Evolutionary conservation across 1,140 invertebrate genomes (phyloP), one percentile per base, ranked within the genome.

Genomic region (Archivesica marissinica): DNA sequence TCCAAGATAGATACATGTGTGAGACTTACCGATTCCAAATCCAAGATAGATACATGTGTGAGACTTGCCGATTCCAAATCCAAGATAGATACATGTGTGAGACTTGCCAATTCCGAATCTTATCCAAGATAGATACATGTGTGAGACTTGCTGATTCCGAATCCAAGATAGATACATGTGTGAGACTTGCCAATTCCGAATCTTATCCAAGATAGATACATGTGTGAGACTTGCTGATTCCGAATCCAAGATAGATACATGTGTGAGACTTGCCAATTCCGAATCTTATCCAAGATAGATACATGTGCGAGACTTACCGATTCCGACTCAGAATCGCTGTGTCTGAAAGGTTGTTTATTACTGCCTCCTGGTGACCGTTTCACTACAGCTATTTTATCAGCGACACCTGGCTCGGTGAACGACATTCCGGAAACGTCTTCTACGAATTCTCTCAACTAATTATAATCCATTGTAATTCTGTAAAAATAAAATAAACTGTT

Each of bases 271-370:
- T 9, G 7, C 41, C 7, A 7, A 47, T 47, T 47, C 4, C n/a
- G n/a, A n/a, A n/a, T n/a, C n/a, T n/a, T n/a, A 9, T 17, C 41
- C 41, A 47, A 9, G 7, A 9, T 9, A 47, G 7, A 17, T 47
- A 47, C 41, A 9, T 7, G 7, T 47, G 41, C 17, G 7, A 17
- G 39, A 77, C 75, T 77, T 77, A 77, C 75, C 9, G 47, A 25
- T 28, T 77, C 75, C 25, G 52, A n/a, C 25, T 59, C 75, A 3
- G 75, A 77, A 35, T 77, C 75, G 47, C 75, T 77, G 23, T 77
- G 75, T 23, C 75, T 30, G 11, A 77, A 77, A 17, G 59, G 75
- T 9, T 61, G 61, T 15, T 77, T 77, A 25, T 44, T 77, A 20
- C 35, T 35, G 13, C 39, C 56, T 2, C 39, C 75, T 2, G 75